Evolutionary conservation across 2,113 vertebrate species (phyloP), one percentile per base, ranked within the genome.

Genomic region (Megalops atlanticus): DNA sequence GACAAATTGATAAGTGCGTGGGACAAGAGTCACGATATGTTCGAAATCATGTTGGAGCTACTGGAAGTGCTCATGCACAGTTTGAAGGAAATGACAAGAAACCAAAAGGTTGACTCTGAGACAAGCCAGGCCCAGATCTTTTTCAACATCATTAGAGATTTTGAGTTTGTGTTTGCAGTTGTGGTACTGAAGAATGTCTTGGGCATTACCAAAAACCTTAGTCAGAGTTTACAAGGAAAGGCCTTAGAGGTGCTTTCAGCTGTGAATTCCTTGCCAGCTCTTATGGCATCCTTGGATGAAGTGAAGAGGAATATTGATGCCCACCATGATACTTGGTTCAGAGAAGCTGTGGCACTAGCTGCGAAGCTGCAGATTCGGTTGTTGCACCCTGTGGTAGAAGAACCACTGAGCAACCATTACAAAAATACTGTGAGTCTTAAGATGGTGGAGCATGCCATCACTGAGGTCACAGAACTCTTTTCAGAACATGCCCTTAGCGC

Each of bases 301-400:
- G 82, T 93, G 72, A 83, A 83, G 70, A 86, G 75, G 0, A 90
- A 94, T 21, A 83, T 95, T 0, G 91, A 93, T 77, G 8, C 45
- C 15, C 87, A 92, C 84, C 93, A 94, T 84, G 89, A 89, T 82
- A 84, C 78, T 58, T 95, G 94, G 93, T 94, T 94, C 74, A 90
- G 92, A 40, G 92, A 95, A 85, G 92, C 94, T 0, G 85, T 92
- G 0, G 41, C 75, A 0, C 80, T 94, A 24, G 91, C 93, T 5
- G 87, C 91, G 1, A 93, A 81, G 81, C 86, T 95, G 5, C 87
- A 93, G 8, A 77, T 94, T 3, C 73, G 81, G 0, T 82, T 93
- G 86, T 6, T 92, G 76, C 92, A 93, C 79, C 82, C 92, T 0
- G 90, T 88, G 54, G 91, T 93, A 16, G 88, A 92, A 0, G 90